These are phyloP conservation scores for Dione vanillae DNA, from an alignment of 2,888 invertebrate genomes.

Conservation along the genomic window DNA sequence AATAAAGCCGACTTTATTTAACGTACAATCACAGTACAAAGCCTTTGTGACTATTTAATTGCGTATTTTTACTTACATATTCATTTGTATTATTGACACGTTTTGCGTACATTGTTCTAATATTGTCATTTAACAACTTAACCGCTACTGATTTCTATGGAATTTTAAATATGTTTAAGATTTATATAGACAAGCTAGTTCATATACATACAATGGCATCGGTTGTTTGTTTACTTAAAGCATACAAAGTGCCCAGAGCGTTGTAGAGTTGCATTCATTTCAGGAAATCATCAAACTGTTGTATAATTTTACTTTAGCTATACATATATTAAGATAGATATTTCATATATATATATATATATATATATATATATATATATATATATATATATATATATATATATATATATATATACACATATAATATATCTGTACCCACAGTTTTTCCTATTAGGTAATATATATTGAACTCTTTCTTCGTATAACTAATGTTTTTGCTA, in stretches of 20 bases:
- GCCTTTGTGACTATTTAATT: neutral
- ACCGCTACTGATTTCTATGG: slow-evolving; percentile 31
- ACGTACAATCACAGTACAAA: slow-evolving; percentile 8
- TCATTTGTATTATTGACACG: slow-evolving; percentile 12
- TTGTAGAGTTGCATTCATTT: neutral
- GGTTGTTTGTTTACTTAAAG: slow-evolving; percentile 29
- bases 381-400: no score
- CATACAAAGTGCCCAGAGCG: slow-evolving; percentile 33
- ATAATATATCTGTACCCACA: no score
- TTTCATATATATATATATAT: no score
- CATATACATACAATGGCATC: slow-evolving; percentile 44
- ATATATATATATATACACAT: no score
- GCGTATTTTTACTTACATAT: neutral
- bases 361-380: no score
- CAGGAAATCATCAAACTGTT: slow-evolving; percentile 15
- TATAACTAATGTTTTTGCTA: no score
- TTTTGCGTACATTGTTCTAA: slow-evolving; percentile 30
- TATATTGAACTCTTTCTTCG: no score
- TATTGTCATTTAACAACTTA: slow-evolving; percentile 32
- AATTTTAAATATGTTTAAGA: slow-evolving; percentile 36
- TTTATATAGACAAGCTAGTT: slow-evolving; percentile 35
- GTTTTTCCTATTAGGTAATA: no score
- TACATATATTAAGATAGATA: no score
- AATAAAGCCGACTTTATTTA: slow-evolving; percentile 4
- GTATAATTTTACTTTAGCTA: neutral